Base-by-base conservation (phyloP, 2,113 vertebrate species). In the Campylorhamphus procurvoides region DNA sequence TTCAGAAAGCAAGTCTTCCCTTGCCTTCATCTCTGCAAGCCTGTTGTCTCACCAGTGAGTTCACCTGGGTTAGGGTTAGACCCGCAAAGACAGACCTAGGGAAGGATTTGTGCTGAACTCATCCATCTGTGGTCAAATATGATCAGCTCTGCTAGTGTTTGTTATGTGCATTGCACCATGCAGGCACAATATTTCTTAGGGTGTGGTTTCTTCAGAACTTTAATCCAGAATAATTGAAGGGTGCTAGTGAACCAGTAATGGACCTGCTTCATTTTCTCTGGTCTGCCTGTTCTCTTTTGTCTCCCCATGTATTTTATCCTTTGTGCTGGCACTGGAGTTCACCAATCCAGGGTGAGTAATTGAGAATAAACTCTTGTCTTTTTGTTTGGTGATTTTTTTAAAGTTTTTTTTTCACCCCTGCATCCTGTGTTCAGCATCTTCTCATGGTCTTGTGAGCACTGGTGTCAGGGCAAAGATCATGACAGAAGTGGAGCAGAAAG, bases 141-240 rank as follows among this genome's bases (percentile, higher is more conserved):
- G 18, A 85, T 92, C 62, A 18, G 19, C n/a, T 53, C 37, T 66
- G 35, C 46, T 59, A 27, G 62, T 55, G 55, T 82, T 96, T 55
- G 63, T 91, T 84, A 66, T 42, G 37, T 46, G 69, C 3, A 1
- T 92, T 94, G 66, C 93, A 73, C 87, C 56, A 64, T 46, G 56
- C 55, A 68, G 56, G 40, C 29, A 35, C 46, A 62, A 4, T 59
- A 9, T 74, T 94, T 89, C 33, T 35, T 69, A 62, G 87, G 93
- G 91, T 89, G 95, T 95, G 94, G 88, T 75, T 90, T 81, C 55
- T 93, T 68, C 33, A 52, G 60, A 74, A 59, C 20, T 90, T 88
- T 81, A 96, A 93, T 93, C 27, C 46, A 25, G 39, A n/a, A 12
- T 93, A 94, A 94, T 86, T 94, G 67, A 76, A 62, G 53, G 71